Percentiles rank a stretch among this genome's conserved stretches.
phyloP scores from a whole-genome alignment of 2,888 invertebrate species.

The Embidobia sp. region DNA sequence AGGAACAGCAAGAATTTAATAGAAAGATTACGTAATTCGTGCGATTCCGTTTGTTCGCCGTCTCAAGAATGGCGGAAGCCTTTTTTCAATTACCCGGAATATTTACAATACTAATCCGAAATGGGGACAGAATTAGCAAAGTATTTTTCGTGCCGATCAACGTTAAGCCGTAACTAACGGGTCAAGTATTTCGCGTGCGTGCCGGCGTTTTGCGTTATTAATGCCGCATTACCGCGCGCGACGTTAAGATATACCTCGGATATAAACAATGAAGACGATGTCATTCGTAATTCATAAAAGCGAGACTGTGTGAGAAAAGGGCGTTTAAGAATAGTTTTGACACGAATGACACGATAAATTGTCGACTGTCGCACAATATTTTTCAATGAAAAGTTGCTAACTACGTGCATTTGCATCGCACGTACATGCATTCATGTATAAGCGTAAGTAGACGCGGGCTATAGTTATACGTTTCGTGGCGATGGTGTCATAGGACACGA shows the following conservation, averaged over 20 bases:
- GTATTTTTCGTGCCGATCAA: conserved; percentile 32
- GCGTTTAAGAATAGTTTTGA: conserved; percentile 63
- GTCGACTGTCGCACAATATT: conserved; percentile 60
- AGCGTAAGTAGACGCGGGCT: conserved; percentile 46
- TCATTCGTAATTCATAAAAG: conserved; percentile 59
- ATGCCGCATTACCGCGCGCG: conserved; percentile 45
- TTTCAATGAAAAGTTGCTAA: conserved; percentile 61
- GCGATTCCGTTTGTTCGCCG: no score
- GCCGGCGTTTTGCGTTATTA: conserved; percentile 49
- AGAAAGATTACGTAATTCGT: no score
- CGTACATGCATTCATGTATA: conserved; percentile 38
- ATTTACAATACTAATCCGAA: no score
- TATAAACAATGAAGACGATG: conserved; percentile 63
- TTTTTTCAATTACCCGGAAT: no score
- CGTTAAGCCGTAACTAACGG: conserved; percentile 34
- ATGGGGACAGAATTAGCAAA: conserved; percentile 16
- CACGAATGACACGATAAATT: conserved; percentile 62
- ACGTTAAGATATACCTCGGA: conserved; percentile 46
- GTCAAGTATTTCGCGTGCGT: conserved; percentile 43
- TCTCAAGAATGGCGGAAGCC: no score
- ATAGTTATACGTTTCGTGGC: conserved; percentile 46
- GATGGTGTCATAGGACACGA: conserved; percentile 61
- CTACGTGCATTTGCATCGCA: conserved; percentile 59
- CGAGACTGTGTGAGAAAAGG: conserved; percentile 46
- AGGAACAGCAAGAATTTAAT: no score